These are phyloP conservation scores for Rhopalosiphum padi DNA, from an alignment of 1,140 invertebrate species.

Conservation along the genomic window DNA sequence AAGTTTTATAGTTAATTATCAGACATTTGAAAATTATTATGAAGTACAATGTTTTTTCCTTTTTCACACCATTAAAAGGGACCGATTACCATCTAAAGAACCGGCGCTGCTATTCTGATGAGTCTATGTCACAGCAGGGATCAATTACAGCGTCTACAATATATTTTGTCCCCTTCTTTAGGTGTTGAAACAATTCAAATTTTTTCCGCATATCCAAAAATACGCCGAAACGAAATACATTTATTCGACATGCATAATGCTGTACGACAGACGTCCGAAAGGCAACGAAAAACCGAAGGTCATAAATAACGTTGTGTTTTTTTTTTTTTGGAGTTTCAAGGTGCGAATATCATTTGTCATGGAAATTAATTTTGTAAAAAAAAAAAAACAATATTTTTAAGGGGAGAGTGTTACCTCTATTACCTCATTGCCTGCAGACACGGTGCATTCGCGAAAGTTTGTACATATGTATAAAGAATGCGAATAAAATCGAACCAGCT, in stretches of 20 bases:
- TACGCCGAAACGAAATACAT: conserved; percentile 24
- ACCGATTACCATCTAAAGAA: conserved; percentile 26
- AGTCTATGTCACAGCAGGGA: conserved; percentile 41
- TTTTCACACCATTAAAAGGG: conserved; percentile 53
- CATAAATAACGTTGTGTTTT: conserved; percentile 27
- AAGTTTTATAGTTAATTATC: not conserved
- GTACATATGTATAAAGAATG: not conserved
- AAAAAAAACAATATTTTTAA: not conserved
- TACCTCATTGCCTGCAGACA: not conserved
- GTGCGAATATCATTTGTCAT: conserved; percentile 22
- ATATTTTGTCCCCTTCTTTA: not conserved
- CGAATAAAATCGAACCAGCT: not conserved
- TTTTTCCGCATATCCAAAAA: conserved; percentile 35
- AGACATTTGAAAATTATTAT: not conserved
- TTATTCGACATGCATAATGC: conserved; percentile 3
- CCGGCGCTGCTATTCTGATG: not conserved
- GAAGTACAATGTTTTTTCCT: not conserved
- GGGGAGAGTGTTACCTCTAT: not conserved
- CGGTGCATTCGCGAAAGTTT: conserved; percentile 17
- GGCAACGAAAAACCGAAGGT: not conserved
- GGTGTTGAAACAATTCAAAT: conserved; percentile 39
- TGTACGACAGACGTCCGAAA: not conserved
- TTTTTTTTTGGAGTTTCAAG: not conserved
- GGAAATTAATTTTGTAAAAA: conserved; percentile 1
- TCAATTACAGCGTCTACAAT: conserved; percentile 21